These are phyloP conservation scores for Sitophilus oryzae DNA, from an alignment of 1,140 invertebrate species.

Conservation along the genomic window DNA sequence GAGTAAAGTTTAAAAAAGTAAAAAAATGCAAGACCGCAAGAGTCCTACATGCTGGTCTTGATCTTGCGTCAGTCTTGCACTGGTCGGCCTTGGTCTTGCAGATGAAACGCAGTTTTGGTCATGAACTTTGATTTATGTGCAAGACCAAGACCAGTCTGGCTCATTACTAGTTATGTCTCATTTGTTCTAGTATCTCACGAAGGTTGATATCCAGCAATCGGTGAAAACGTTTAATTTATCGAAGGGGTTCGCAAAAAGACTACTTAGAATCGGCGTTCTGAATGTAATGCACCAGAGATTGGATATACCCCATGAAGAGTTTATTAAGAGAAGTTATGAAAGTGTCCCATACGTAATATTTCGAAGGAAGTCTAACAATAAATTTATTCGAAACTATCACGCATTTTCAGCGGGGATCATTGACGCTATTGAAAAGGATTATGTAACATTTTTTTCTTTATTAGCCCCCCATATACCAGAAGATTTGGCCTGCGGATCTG, in stretches of 20 bases:
- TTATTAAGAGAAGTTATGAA: constrained; percentile 2
- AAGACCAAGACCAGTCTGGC: too few relatives aligned
- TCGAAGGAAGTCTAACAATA: constrained; percentile 10
- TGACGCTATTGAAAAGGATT: constrained; percentile 19
- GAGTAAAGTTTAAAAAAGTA: too few relatives aligned
- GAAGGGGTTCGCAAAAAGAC: constrained; percentile 11
- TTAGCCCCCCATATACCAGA: too few relatives aligned
- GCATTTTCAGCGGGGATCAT: constrained; percentile 1
- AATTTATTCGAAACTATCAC: constrained; percentile 10
- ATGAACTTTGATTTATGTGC: too few relatives aligned
- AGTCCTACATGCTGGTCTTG: too few relatives aligned
- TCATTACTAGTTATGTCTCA: neutral
- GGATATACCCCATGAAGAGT: constrained; percentile 11
- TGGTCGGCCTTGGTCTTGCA: too few relatives aligned
- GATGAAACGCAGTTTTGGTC: too few relatives aligned
- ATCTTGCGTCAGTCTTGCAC: too few relatives aligned
- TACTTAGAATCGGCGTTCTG: constrained; percentile 6
- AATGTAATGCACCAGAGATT: constrained; percentile 11
- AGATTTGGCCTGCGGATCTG: too few relatives aligned
- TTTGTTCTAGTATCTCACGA: neutral
- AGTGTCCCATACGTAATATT: constrained; percentile 5
- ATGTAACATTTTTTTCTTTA: constrained; percentile 15
- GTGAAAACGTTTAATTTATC: constrained; percentile 10
- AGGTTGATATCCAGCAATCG: constrained; percentile 4
- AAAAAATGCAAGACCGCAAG: too few relatives aligned